phyloP scores from a whole-genome alignment of 1,140 invertebrate genomes.

The Probaryconus sp. region DNA sequence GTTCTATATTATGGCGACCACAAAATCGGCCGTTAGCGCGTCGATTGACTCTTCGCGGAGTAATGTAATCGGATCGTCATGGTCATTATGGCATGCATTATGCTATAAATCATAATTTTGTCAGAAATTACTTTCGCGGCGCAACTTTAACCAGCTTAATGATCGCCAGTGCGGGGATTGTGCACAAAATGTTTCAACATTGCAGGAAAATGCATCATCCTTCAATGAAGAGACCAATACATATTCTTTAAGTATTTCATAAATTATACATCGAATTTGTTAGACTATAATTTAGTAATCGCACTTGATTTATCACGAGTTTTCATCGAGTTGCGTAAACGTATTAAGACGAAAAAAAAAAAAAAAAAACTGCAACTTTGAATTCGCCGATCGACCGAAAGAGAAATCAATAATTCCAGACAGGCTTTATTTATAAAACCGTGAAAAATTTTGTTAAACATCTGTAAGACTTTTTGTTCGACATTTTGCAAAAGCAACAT shows the following conservation, averaged over 20 bases:
- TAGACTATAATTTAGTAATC: conserved; percentile 16
- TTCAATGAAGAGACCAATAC: conserved; percentile 10
- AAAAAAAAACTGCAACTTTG: too few species aligned
- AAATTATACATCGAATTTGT: conserved; percentile 48
- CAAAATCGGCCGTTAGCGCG: conserved; percentile 55
- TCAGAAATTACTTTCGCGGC: conserved; percentile 59
- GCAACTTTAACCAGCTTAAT: conserved; percentile 55
- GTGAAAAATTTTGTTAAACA: too few species aligned
- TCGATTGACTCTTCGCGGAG: conserved; percentile 45
- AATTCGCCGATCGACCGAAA: too few species aligned
- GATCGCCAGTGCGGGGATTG: conserved; percentile 41
- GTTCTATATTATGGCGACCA: conserved; percentile 14
- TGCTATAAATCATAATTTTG: conserved; percentile 65
- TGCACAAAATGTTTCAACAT: conserved; percentile 56
- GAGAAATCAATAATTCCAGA: too few species aligned
- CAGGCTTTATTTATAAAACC: too few species aligned
- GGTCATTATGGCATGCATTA: conserved; percentile 42
- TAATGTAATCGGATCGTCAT: conserved; percentile 55
- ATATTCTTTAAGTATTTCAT: conserved; percentile 20
- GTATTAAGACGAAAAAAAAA: too few species aligned
- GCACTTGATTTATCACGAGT: conserved; percentile 27
- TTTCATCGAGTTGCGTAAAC: conserved; percentile 33
- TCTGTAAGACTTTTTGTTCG: too few species aligned
- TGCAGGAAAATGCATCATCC: conserved; percentile 13
- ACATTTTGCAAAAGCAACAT: too few species aligned